Evolutionary conservation across 2,797 vertebrate species (phyloP).

Genomic region (Notolabrus celidotus): DNA sequence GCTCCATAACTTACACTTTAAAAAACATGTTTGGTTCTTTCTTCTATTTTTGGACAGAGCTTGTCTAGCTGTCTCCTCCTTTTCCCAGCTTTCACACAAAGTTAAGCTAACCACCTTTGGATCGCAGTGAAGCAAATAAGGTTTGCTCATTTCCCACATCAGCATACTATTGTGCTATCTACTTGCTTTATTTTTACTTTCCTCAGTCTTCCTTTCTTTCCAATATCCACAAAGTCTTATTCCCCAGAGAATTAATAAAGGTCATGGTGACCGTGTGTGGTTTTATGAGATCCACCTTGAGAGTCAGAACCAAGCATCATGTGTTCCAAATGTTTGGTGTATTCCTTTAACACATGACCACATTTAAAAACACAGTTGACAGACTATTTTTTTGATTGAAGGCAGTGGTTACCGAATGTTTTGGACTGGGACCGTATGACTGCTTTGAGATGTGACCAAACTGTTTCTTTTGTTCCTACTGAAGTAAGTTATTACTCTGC

Average conservation of each 20-base stretch:
- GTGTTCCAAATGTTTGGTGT: conserved; percentile 1
- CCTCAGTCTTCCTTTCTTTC: neutral
- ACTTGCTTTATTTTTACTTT: too few relatives aligned
- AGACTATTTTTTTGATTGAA: neutral
- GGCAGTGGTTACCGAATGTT: neutral
- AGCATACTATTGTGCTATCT: too few relatives aligned
- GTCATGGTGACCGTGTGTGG: neutral
- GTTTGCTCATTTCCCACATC: too few relatives aligned
- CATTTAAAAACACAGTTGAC: conserved; percentile 1
- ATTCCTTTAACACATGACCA: neutral
- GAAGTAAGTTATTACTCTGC: neutral
- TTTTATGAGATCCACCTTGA: neutral
- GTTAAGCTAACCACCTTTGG: neutral
- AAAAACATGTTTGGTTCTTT: too few relatives aligned
- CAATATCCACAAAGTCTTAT: neutral
- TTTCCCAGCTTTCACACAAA: neutral
- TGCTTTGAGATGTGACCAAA: neutral
- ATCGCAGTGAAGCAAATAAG: too few relatives aligned
- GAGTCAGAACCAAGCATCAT: conserved; percentile 1
- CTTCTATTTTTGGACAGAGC: too few relatives aligned
- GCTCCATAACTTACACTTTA: too few relatives aligned
- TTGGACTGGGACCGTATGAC: neutral
- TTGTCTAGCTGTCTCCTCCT: neutral
- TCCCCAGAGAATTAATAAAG: neutral
- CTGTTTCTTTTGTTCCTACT: neutral